Evolutionary conservation across 2,797 vertebrate species (phyloP), one percentile per base, ranked within the genome.

Genomic region (Pseudotriccus pelzelni): DNA sequence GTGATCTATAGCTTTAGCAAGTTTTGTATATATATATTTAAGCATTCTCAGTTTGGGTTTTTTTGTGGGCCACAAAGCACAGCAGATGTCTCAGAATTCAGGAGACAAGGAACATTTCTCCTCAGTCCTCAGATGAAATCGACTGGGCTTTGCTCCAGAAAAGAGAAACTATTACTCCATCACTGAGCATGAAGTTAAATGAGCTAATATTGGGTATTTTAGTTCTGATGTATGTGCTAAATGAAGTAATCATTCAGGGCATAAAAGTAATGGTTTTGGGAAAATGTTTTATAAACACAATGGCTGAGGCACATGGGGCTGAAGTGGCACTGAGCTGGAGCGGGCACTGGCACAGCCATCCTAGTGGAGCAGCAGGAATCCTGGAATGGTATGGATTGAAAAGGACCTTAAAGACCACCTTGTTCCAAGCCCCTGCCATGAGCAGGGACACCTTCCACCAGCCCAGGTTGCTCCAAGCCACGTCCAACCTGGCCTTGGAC

Each of bases 191-290:
- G 91, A 97, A 94, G 85, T 93, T 93, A 95, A 96, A 95, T 59
- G 80, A 95, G 95, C 90, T 97, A 95, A 97, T 95, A 95, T 86
- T 93, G 90, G 88, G 91, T 88, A 64, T 94, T 97, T 97, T 95
- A 93, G 74, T 76, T 86, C 58, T 96, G 94, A 95, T 91, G 85
- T 90, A 90, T 95, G 85, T 86, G 90, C 83, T 96, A 90, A 95
- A 93, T 87, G 90, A 94, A 95, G 55, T 84, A 81, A 95, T 91
- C 90, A 79, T 91, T 95, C 85, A 86, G 85, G 74, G 50, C 12
- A 2, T 86, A 86, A 84, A 89, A 91, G 66, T 79, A 82, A 94
- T 55, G 46, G 84, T 83, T 97, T 81, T 93, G 87, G 80, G 77
- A 86, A 91, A 52, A 63, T 52, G 66, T 59, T 91, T 12, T 92